Conservation (phyloP, 1,140 invertebrate species). For the Drosophila sturtevanti region DNA sequence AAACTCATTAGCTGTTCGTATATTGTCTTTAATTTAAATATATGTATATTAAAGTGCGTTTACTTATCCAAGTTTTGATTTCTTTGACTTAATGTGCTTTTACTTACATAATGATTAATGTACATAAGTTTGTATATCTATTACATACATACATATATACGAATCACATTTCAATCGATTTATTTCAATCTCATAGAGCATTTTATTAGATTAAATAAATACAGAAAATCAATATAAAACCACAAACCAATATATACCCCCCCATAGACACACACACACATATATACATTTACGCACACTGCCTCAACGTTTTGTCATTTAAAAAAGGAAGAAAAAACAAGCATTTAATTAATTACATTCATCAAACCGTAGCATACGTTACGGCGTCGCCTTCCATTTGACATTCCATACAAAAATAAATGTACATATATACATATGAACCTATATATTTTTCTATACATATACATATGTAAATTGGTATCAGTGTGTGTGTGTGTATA, state of each 20-base stretch:
- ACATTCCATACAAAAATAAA: background rate
- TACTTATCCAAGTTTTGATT: too few relatives aligned
- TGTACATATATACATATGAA: too few relatives aligned
- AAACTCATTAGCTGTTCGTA: too few relatives aligned
- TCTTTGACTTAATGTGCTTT: too few relatives aligned
- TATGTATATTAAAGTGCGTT: too few relatives aligned
- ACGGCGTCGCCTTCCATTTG: background rate
- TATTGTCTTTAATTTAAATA: too few relatives aligned
- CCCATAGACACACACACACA: background rate
- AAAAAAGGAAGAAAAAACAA: constrained; percentile 11
- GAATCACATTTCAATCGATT: constrained; percentile 21
- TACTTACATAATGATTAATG: too few relatives aligned
- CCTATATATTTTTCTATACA: background rate
- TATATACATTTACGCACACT: constrained; percentile 3
- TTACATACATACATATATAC: constrained; percentile 1
- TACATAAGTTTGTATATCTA: background rate
- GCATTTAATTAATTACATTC: constrained; percentile 59
- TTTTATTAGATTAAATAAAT: constrained; percentile 20
- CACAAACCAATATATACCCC: constrained; percentile 19
- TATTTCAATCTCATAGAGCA: background rate
- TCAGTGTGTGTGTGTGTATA: background rate
- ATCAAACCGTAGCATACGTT: constrained; percentile 38
- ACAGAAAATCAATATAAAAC: constrained; percentile 48
- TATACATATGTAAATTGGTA: background rate
- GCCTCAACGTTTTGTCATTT: constrained; percentile 19